Percentiles rank a stretch among this genome's conserved stretches.
Conservation (phyloP, 2,888 invertebrate genomes). For the Chymomyza amoena region DNA sequence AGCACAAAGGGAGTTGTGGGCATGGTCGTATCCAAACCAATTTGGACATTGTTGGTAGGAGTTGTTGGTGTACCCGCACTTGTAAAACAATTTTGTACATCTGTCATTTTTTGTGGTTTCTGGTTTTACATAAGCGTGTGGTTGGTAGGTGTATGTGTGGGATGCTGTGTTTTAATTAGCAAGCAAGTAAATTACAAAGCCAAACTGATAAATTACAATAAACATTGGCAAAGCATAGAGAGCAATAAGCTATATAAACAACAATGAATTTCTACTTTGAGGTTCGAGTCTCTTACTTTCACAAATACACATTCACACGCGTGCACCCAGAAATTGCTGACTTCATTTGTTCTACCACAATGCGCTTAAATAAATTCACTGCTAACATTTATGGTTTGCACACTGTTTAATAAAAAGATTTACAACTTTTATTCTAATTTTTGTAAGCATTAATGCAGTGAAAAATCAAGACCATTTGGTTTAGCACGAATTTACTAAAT, state of each 20-base stretch:
- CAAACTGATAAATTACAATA: slow-evolving; percentile 61
- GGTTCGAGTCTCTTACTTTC: slow-evolving; percentile 20
- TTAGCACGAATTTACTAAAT: background rate
- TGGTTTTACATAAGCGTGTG: slow-evolving; percentile 35
- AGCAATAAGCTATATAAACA: slow-evolving; percentile 47
- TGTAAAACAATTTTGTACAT: slow-evolving; percentile 65
- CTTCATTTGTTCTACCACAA: background rate
- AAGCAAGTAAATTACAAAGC: slow-evolving; percentile 58
- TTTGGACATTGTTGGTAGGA: slow-evolving; percentile 46
- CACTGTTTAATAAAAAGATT: background rate
- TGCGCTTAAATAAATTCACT: background rate
- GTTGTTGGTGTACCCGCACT: slow-evolving; percentile 46
- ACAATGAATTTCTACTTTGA: slow-evolving; percentile 57
- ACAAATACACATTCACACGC: slow-evolving; percentile 48
- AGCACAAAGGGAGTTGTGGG: slow-evolving; percentile 67
- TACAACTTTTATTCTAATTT: background rate
- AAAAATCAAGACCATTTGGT: background rate
- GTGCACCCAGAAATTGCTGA: background rate
- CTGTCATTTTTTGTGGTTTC: slow-evolving; percentile 60
- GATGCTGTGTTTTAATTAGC: slow-evolving; percentile 34
- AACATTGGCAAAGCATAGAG: slow-evolving; percentile 46
- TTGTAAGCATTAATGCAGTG: background rate
- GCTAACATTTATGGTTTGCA: background rate
- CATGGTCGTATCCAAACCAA: background rate
- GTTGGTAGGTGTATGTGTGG: slow-evolving; percentile 26